These are phyloP conservation scores for Sisyra terminalis DNA, from an alignment of 2,888 invertebrate genomes.

Conservation along the genomic window DNA sequence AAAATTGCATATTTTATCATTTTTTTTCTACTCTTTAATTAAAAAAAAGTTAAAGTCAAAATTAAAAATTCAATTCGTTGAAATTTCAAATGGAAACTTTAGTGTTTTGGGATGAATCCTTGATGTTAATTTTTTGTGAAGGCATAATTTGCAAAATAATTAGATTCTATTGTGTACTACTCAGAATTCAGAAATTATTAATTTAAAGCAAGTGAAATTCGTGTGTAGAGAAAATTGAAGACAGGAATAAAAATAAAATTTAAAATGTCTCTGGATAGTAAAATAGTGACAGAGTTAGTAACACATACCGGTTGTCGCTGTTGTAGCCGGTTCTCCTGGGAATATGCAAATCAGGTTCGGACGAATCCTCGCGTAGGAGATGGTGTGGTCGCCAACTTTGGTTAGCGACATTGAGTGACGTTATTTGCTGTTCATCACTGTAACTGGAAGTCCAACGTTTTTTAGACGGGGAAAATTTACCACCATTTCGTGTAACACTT, in stretches of 20 bases:
- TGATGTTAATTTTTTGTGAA: not conserved
- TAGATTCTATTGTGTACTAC: not conserved
- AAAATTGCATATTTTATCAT: no score
- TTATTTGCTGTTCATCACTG: conserved; percentile 23
- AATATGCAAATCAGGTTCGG: conserved; percentile 46
- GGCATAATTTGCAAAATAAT: not conserved
- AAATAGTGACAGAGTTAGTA: not conserved
- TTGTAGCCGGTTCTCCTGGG: conserved; percentile 30
- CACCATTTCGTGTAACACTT: no score
- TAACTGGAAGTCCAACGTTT: conserved; percentile 15
- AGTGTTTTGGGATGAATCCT: not conserved
- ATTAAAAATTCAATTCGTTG: no score
- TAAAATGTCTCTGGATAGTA: not conserved
- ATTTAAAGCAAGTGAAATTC: no score
- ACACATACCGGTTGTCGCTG: conserved; percentile 35
- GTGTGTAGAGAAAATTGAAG: not conserved
- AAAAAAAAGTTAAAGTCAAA: no score
- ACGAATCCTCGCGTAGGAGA: conserved; percentile 20
- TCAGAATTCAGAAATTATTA: no score
- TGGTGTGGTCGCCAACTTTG: no score
- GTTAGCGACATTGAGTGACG: conserved; percentile 5
- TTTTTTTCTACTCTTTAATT: no score
- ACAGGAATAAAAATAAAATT: not conserved
- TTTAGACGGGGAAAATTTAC: not conserved
- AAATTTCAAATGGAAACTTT: no score